phyloP scores from a whole-genome alignment of 2,113 vertebrate genomes.

The Anhinga rufa region DNA sequence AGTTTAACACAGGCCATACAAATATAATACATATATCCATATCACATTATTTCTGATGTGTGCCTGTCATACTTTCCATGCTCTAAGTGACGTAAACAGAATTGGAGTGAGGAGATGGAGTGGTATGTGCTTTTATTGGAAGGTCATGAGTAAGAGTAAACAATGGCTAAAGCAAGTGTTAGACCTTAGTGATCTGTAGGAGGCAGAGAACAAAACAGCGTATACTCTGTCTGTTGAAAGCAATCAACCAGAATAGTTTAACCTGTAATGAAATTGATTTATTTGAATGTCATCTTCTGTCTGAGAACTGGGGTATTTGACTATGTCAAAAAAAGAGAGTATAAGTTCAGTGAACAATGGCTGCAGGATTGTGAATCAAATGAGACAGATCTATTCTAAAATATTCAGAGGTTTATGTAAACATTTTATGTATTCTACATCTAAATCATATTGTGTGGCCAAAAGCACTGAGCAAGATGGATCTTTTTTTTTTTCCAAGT shows the following conservation, averaged over 20 bases:
- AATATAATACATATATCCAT: background rate
- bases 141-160: background rate
- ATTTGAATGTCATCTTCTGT: background rate
- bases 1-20: background rate
- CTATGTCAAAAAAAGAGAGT: background rate
- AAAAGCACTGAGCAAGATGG: background rate
- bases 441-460: background rate
- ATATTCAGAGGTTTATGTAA: background rate
- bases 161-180: background rate
- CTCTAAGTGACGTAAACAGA: background rate
- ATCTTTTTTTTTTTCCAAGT: background rate
- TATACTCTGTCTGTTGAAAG: background rate
- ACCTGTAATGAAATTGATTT: background rate
- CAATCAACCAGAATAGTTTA: background rate
- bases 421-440: background rate
- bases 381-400: background rate
- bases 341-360: background rate
- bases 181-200: background rate
- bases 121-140: background rate
- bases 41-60: background rate
- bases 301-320: background rate
- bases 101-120: background rate
- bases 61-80: background rate
- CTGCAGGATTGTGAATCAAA: background rate
- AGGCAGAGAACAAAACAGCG: background rate